Conservation (phyloP, 2,797 vertebrate species). For the Myotis myotis region DNA sequence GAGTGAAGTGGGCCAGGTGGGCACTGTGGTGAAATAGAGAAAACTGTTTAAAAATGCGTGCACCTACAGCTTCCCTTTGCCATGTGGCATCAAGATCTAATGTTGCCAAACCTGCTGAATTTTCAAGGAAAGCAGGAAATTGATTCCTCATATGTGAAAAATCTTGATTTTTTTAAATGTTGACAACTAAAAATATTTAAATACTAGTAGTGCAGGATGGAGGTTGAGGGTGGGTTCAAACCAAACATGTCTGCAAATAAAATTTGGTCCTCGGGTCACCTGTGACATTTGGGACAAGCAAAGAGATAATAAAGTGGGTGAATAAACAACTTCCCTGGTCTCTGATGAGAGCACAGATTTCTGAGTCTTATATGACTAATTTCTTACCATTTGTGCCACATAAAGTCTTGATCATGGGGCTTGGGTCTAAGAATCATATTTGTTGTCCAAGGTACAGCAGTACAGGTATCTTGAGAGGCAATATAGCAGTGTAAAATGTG, state of each 20-base stretch:
- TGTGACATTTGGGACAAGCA: background rate
- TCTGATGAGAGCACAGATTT: background rate
- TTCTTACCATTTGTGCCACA: background rate
- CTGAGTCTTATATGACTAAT: background rate
- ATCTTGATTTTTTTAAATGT: background rate
- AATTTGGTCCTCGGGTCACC: background rate
- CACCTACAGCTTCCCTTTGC: background rate
- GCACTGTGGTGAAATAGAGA: background rate
- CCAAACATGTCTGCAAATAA: background rate
- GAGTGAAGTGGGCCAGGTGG: background rate
- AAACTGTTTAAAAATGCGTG: background rate
- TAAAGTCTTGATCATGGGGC: background rate
- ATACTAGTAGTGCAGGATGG: background rate
- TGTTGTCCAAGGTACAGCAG: background rate
- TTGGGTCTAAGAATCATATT: background rate
- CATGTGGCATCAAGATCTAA: background rate
- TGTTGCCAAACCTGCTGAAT: background rate
- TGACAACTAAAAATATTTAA: background rate
- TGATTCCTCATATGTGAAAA: background rate
- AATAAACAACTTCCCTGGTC: background rate
- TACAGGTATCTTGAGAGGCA: background rate
- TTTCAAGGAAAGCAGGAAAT: conserved; percentile 8
- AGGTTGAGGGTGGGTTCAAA: background rate
- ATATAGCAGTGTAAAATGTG: too few relatives aligned
- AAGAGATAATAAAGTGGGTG: conserved; percentile 17